Evolutionary conservation across 2,888 invertebrate species (phyloP), one percentile per base, ranked within the genome.

Genomic region (Pachymerium ferrugineum): DNA sequence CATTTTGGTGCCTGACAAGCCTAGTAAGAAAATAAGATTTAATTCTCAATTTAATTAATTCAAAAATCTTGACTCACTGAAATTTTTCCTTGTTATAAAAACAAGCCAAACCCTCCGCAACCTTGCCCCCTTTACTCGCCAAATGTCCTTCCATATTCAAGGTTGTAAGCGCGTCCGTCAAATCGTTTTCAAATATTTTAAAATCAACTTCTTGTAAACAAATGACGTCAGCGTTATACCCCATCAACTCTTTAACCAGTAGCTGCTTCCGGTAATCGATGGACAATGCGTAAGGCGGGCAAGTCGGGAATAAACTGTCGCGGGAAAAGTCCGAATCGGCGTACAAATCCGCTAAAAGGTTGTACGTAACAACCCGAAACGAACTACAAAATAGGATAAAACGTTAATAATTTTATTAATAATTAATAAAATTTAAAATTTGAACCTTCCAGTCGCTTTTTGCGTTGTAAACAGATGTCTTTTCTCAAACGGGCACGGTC

Each of bases 171-270:
- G 88, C 83, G 2, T 88, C 87, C 47, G 81, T 79, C 29, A 95
- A 84, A 79, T 90, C 90, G 76, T 78, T 75, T 74, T 87, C 83
- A 82, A 90, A 95, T 69, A 94, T 85, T 83, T 89, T 91, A 12
- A 81, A 81, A 81, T 97, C 97, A 0, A 96, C 93, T 86, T 97
- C 97, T 86, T 97, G 97, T 14, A 97, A 85, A 79, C 96, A 96
- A 73, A 95, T 85, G 72, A 97, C 84, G 82, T 97, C 97, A 42
- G 89, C 88, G 84, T 96, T 91, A 81, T 94, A 97, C n/a, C 93
- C 94, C 89, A 77, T 14, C 80, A 78, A 80, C 85, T 97, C 97
- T 81, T 92, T 93, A 3, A 92, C 79, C 74, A 94, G 85, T 0
- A 97, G 85, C 78, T 91, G 91, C 80, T 93, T 93, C 77, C 97